A percentile compares a stretch with the other conserved stretches of the same genome.
Evolutionary conservation across 2,797 vertebrate genomes (phyloP).

Genomic region (Todus mexicanus): DNA sequence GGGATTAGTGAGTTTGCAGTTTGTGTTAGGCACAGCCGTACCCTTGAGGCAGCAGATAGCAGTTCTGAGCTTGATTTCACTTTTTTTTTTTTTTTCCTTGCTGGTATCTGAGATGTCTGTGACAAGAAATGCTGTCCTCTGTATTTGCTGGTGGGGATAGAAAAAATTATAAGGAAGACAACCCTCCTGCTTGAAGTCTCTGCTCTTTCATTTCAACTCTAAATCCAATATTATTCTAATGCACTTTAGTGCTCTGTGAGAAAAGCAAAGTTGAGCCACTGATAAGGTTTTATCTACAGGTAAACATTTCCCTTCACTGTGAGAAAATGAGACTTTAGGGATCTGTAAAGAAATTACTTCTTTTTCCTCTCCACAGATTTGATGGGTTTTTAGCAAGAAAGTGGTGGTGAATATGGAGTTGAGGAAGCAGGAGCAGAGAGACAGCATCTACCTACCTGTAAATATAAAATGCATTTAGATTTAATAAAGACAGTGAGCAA

Average conservation of each 20-base stretch:
- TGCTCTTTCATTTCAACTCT: not conserved
- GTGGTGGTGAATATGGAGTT: not conserved
- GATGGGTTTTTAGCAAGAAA: not conserved
- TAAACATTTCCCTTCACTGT: not conserved
- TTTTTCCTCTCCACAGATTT: not conserved
- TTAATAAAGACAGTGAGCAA: conserved; percentile 31
- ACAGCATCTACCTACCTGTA: not conserved
- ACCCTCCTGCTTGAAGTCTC: not conserved
- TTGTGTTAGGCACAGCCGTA: not conserved
- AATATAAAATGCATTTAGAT: conserved; percentile 42
- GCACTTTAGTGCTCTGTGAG: not conserved
- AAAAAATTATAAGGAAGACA: not conserved
- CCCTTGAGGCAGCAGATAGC: not conserved
- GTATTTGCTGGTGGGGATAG: not conserved
- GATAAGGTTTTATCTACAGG: conserved; percentile 35
- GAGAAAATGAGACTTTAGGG: not conserved
- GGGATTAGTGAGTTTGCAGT: not conserved
- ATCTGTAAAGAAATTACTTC: not conserved
- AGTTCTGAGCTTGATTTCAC: not conserved
- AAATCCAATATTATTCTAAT: not conserved
- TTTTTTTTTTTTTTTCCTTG: not conserved
- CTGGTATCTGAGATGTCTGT: not conserved
- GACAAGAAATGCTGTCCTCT: not conserved
- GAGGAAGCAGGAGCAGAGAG: not conserved
- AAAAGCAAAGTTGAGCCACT: not conserved